A percentile compares a stretch with the other conserved stretches of the same genome.
Evolutionary conservation across 2,888 invertebrate genomes (phyloP).

Genomic region (Nomada ruficornis): DNA sequence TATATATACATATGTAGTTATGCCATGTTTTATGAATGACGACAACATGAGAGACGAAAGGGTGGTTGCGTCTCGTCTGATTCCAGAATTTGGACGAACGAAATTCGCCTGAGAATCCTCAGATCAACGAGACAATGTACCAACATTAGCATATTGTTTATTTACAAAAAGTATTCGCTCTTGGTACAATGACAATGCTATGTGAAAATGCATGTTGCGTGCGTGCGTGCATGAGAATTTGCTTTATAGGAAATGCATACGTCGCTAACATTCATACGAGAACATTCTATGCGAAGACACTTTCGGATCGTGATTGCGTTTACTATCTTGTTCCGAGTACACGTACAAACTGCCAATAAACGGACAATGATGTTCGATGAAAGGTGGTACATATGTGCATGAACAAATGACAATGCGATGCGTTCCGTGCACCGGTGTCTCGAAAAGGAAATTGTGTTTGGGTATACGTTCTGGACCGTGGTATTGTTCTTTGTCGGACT

Average conservation of each 20-base stretch:
- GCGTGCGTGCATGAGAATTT: conserved; percentile 61
- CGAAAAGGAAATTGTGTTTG: conserved; percentile 59
- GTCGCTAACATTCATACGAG: conserved; percentile 54
- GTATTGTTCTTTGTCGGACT: conserved; percentile 65
- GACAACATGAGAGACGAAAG: background rate
- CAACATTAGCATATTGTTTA: conserved; percentile 72
- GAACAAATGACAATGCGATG: conserved; percentile 45
- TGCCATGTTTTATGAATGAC: background rate
- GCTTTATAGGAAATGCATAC: conserved; percentile 63
- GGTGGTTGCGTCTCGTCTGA: background rate
- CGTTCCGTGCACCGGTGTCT: conserved; percentile 35
- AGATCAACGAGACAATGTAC: conserved; percentile 52
- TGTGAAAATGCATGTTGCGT: conserved; percentile 60
- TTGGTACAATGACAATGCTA: conserved; percentile 72
- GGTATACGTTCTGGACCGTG: conserved; percentile 59
- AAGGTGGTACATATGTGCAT: conserved; percentile 4
- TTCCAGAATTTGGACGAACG: no score
- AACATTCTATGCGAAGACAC: conserved; percentile 43
- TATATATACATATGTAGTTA: background rate
- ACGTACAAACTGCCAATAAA: conserved; percentile 24
- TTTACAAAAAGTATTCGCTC: conserved; percentile 72
- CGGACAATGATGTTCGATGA: conserved; percentile 16
- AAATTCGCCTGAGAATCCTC: conserved; percentile 5
- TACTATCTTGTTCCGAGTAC: background rate
- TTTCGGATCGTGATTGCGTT: conserved; percentile 29